phyloP scores from a whole-genome alignment of 2,113 vertebrate genomes.

The Nothobranchius kuhntae region DNA sequence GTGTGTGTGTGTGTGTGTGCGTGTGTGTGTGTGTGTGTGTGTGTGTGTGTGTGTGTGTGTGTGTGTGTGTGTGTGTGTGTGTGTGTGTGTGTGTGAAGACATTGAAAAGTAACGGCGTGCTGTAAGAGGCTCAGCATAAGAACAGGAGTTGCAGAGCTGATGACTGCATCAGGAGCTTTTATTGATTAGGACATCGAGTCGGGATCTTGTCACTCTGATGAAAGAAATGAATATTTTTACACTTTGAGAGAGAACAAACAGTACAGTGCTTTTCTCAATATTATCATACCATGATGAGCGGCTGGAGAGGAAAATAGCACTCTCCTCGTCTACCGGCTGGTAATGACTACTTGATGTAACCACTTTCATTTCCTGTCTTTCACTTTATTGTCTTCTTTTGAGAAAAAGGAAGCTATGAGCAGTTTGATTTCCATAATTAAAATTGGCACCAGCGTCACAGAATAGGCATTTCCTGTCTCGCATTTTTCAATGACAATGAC shows the following conservation, averaged over 20 bases:
- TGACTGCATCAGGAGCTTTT: neutral
- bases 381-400: slow-evolving; percentile 38
- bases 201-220: slow-evolving; percentile 23
- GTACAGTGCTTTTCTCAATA: slow-evolving; percentile 16
- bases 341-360: slow-evolving; percentile 50
- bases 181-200: slow-evolving; percentile 21
- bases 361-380: slow-evolving; percentile 54
- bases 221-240: slow-evolving; percentile 32
- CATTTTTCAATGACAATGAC: neutral
- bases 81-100: too few relatives aligned
- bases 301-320: slow-evolving; percentile 29
- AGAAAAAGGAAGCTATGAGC: slow-evolving; percentile 10
- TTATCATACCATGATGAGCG: slow-evolving; percentile 24
- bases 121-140: too few relatives aligned
- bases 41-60: neutral
- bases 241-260: slow-evolving; percentile 37
- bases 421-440: slow-evolving; percentile 37
- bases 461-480: slow-evolving; percentile 9
- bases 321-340: slow-evolving; percentile 11
- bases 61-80: too few relatives aligned
- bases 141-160: neutral
- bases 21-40: neutral
- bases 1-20: neutral
- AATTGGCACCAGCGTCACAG: slow-evolving; percentile 2
- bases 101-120: too few relatives aligned